Base-by-base conservation (phyloP, 2,888 invertebrate species). In the Lomographa bimaculata region DNA sequence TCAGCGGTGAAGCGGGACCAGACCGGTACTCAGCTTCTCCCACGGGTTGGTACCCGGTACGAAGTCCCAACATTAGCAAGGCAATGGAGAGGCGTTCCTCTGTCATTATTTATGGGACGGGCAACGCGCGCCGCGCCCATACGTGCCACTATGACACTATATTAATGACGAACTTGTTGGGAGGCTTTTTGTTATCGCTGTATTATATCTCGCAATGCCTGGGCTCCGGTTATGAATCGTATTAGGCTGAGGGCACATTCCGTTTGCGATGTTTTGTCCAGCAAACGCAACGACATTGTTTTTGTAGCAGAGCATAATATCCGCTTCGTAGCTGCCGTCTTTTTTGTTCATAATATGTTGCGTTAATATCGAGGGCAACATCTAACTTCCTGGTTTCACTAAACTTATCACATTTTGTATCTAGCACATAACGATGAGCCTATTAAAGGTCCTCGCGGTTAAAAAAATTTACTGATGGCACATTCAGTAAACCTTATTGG, bases 81-180 rank as follows among this genome's bases (percentile, higher is more conserved):
- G 68, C 60, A 57, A 62, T 65, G 59, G 65, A 60, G 59, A 75
- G 80, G 78, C 78, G 81, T 69, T 58, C 64, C 64, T 19, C 53
- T 52, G 52, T 54, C 67, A 62, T 79, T 79, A 82, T 84, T 82
- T 81, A 84, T 82, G 77, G 68, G 72, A 65, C 61, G 60, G 55
- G 57, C 62, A 61, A 66, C 70, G 61, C 60, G 68, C 69, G 68
- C 70, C 74, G 65, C 79, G 73, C 77, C 79, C 75, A 74, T 78
- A 63, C 71, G 65, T 65, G 71, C 74, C 72, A 66, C 64, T 62
- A 72, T 65, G 78, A 77, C 81, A 79, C 72, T 71, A 70, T 78
- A 78, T 75, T 78, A 75, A 79, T 79, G 76, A 78, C 69, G 48
- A 66, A 61, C 65, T 64, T 57, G 64, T 69, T 71, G 71, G 66